These are phyloP conservation scores for Apostichopus parvimensis DNA, from an alignment of 35 echinoderm and acorn worm genomes.

Conservation along the genomic window DNA sequence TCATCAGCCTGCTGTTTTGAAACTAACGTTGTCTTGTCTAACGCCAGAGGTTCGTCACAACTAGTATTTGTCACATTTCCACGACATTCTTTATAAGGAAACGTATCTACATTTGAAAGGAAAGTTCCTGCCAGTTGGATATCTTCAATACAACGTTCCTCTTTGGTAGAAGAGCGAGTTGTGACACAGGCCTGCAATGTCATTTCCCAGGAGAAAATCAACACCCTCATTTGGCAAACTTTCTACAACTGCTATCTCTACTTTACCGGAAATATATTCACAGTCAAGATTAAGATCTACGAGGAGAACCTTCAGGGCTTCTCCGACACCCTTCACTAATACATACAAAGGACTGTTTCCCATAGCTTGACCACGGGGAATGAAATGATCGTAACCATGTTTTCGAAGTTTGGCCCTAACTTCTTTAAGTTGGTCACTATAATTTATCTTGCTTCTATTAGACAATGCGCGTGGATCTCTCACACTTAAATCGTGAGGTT, in stretches of 20 bases:
- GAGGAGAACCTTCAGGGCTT: background rate
- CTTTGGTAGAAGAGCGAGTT: background rate
- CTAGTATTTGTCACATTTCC: too few species aligned
- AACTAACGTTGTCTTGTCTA: too few species aligned
- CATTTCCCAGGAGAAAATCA: background rate
- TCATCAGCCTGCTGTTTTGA: too few species aligned
- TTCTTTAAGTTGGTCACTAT: constrained; percentile 1
- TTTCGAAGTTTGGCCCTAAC: constrained; percentile 22
- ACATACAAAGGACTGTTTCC: background rate
- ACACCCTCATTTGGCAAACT: background rate
- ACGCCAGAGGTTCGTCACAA: too few species aligned
- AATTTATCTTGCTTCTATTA: background rate
- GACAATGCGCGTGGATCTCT: background rate
- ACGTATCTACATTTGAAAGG: too few species aligned
- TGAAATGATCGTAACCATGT: constrained; percentile 12
- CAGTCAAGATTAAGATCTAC: background rate
- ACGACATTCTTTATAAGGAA: too few species aligned
- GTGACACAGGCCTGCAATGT: background rate
- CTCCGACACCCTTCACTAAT: constrained; percentile 12
- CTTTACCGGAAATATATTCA: background rate
- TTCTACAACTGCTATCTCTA: background rate
- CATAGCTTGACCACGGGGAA: background rate
- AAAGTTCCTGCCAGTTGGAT: background rate
- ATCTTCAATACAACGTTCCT: background rate
- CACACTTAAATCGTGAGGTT: background rate